Evolutionary conservation across 2,888 invertebrate genomes (phyloP), one percentile per base, ranked within the genome.

Genomic region (Zaprionus obscuricornis): DNA sequence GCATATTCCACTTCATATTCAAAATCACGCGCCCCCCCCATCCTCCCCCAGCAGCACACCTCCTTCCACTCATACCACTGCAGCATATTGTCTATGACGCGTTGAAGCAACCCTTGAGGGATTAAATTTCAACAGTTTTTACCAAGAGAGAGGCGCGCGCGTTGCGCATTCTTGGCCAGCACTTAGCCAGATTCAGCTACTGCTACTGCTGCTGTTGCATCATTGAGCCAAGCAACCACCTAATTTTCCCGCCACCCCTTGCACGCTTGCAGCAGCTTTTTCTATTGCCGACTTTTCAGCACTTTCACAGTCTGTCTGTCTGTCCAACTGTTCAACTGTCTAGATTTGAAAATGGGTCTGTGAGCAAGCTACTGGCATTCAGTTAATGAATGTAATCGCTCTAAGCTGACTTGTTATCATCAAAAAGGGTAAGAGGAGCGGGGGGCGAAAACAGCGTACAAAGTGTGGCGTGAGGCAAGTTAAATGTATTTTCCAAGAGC

Each of bases 31-130:
- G 37, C 43, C 29, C 16, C 0, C 26, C 13, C 20, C 2, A 7
- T 29, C 10, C 27, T 17, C 27, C n/a, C 5, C 13, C 24, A 11
- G 17, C 7, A 33, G 47, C 36, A 31, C 45, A 0, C 1, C 24
- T 5, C 1, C 6, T 22, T 11, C 11, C 13, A 18, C 18, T 20
- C 36, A 29, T 29, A 46, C 18, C 11, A 22, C 31, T 60, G 50
- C 64, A 29, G 4, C 18, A 14, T 46, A 76, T 76, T 81, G 76
- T 75, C 56, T 59, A 51, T 11, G 47, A 56, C 75, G 78, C 84
- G 84, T 79, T 79, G 84, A 83, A 77, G 82, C 83, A 76, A 83
- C 82, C 85, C 85, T 83, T 85, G 76, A 83, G 79, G 85, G 83
- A 85, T 83, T 83, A 85, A 74, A 83, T 83, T 83, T 85, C 79